These are phyloP conservation scores for Drosophila albomicans DNA, from an alignment of 1,140 invertebrate genomes.

Conservation along the genomic window DNA sequence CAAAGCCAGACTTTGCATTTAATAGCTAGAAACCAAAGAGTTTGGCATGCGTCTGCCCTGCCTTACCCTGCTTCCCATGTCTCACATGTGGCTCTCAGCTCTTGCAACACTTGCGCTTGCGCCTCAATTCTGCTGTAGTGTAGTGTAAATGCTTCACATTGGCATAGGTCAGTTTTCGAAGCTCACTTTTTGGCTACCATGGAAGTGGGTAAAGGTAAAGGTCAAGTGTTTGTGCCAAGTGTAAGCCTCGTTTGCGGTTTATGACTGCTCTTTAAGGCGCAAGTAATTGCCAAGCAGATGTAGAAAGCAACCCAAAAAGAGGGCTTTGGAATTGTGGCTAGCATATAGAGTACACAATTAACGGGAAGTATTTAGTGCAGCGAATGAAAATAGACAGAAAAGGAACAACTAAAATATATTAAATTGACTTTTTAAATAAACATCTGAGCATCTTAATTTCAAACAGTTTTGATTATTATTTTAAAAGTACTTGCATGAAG, in stretches of 20 bases:
- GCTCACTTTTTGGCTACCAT: constrained; percentile 10
- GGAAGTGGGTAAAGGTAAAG: constrained; percentile 32
- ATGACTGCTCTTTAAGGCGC: neutral
- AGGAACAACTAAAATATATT: neutral
- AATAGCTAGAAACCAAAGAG: constrained; percentile 29
- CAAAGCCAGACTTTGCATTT: constrained; percentile 27
- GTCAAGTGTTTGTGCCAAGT: constrained; percentile 27
- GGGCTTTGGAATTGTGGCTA: neutral
- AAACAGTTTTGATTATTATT: too few relatives aligned
- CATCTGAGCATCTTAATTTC: too few relatives aligned
- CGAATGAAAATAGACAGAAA: neutral
- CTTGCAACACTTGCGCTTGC: neutral
- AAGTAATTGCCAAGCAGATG: neutral
- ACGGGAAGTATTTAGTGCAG: neutral
- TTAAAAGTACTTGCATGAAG: too few relatives aligned
- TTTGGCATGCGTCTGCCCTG: constrained; percentile 34
- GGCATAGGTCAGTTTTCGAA: constrained; percentile 60
- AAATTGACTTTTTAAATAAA: too few relatives aligned
- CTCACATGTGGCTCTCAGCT: neutral
- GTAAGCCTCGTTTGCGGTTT: constrained; percentile 5
- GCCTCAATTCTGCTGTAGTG: constrained; percentile 30
- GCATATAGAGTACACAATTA: constrained; percentile 5
- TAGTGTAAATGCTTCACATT: constrained; percentile 36
- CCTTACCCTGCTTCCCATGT: constrained; percentile 5
- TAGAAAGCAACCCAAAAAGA: constrained; percentile 14